Evolutionary conservation across 2,797 vertebrate species (phyloP), one percentile per base, ranked within the genome.

Genomic region (Leuciscus waleckii): DNA sequence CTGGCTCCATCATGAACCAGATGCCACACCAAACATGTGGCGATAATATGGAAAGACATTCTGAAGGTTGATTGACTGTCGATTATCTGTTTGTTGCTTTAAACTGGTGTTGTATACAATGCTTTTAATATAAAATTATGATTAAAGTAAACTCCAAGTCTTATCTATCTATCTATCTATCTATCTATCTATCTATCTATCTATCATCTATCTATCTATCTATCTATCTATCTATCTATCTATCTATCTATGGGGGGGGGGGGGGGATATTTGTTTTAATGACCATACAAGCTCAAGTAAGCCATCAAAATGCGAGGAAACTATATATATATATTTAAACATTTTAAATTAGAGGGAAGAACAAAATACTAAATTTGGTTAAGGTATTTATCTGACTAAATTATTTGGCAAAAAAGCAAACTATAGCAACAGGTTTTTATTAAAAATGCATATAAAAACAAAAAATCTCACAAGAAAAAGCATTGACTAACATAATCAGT

Each of bases 1-100:
- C 67, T 61, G 54, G 73, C 41, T 71, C 83, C 77, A 63, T 71
- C 68, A 63, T 26, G 49, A 79, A 79, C 67, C 83, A 79, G 83
- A 80, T 79, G 83, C 68, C 0, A 23, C 68, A 43, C 39, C 76
- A 85, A 49, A 79, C 77, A 85, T 85, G 83, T 85, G 67, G 67
- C 3, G 16, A 65, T 23, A 21, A 85, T 71, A 73, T 80, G 54
- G 56, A 80, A 37, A 73, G 29, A 71, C 11, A 63, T 80, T 79
- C 11, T 63, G 70, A 65, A 49, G 26, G 70, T 46, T 83, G 56
- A 83, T 58, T 75, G 70, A 46, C 21, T 70, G 51, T 29, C 1
- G 2, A 29, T 32, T 69, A 37, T 58, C 32, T 11, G 61, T 46
- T 79, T 79, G 49, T 19, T 23, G 35, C 10, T n/a, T 26, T 37